Base-by-base conservation (phyloP, 2,113 vertebrate genomes). In the Myxocyprinus asiaticus region DNA sequence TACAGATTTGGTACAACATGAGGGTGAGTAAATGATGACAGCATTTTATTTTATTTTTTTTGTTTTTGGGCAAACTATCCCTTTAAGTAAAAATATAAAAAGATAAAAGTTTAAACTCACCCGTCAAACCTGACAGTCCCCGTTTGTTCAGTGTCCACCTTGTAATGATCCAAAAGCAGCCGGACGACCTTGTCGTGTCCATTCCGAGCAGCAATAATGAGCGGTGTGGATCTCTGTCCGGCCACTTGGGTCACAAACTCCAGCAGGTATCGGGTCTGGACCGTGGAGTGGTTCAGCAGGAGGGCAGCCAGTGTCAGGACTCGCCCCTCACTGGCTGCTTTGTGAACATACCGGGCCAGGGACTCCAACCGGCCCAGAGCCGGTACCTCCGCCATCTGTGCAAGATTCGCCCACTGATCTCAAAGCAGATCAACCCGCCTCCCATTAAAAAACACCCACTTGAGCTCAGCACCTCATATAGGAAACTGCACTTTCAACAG, bases 81-180 rank as follows among this genome's bases (percentile, higher is more conserved):
- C n/a, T n/a, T n/a, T n/a, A n/a, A n/a, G n/a, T n/a, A n/a, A n/a
- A n/a, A n/a, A n/a, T n/a, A n/a, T n/a, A n/a, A 33, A 33, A 3
- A 33, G 22, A 33, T 33, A 33, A 33, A 33, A n/a, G n/a, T n/a
- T n/a, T n/a, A n/a, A 22, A 89, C 95, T 77, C 88, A 98, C 96
- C 97, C 96, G 48, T 99, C 97, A 69, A 99, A 99, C 58, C 96
- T 93, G 4, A 98, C 96, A 0, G 96, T 99, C 87, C 97, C 97
- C 0, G 95, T 98, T 89, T 99, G 97, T 85, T 99, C 96, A 0
- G 96, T 96, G 87, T 98, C 95, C 86, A 98, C 96, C 0, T 90
- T 89, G 92, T 99, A 98, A 50, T 98, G 97, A 75, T 99, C 97
- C 12, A 99, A 90, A 4, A 99, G 95, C 85, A 99, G 90, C 10